These are phyloP conservation scores for Meloe dianella DNA, from an alignment of 2,888 invertebrate genomes.

Conservation along the genomic window DNA sequence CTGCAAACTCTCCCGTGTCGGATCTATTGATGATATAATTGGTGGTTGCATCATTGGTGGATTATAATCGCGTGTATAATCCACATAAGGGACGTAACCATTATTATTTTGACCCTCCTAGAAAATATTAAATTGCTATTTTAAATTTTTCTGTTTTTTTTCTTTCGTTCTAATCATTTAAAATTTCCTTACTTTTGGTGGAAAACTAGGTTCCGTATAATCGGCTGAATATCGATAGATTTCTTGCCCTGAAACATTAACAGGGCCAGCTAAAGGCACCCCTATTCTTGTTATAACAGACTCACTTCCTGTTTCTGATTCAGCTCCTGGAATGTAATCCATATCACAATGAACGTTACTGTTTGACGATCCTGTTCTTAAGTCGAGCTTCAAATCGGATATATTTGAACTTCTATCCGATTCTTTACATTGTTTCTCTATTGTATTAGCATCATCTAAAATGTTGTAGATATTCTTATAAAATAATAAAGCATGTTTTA, in stretches of 20 bases:
- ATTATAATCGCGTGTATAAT: conserved; percentile 87
- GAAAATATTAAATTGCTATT: conserved; percentile 29
- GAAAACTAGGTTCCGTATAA: conserved; percentile 79
- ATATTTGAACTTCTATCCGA: conserved; percentile 92
- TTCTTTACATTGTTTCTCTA: conserved; percentile 70
- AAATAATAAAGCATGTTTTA: not conserved
- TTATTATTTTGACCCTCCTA: conserved; percentile 84
- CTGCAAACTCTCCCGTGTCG: conserved; percentile 55
- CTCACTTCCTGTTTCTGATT: conserved; percentile 64
- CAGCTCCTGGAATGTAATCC: conserved; percentile 65
- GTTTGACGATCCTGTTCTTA: conserved; percentile 81
- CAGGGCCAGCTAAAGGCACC: conserved; percentile 79
- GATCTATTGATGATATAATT: conserved; percentile 64
- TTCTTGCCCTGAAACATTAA: conserved; percentile 74
- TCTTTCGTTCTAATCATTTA: not conserved
- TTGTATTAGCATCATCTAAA: conserved; percentile 62
- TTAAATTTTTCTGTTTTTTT: not conserved
- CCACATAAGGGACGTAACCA: conserved; percentile 87
- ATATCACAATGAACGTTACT: conserved; percentile 68
- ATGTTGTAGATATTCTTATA: conserved; percentile 10
- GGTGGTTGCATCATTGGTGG: conserved; percentile 73
- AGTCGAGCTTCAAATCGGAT: conserved; percentile 88
- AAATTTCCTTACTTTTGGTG: conserved; percentile 65
- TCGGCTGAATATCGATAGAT: conserved; percentile 76
- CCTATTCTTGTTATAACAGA: conserved; percentile 67